A percentile compares a stretch with the other conserved stretches of the same genome.
Evolutionary conservation across 2,113 vertebrate genomes (phyloP).

Genomic region (Vidua chalybeata): DNA sequence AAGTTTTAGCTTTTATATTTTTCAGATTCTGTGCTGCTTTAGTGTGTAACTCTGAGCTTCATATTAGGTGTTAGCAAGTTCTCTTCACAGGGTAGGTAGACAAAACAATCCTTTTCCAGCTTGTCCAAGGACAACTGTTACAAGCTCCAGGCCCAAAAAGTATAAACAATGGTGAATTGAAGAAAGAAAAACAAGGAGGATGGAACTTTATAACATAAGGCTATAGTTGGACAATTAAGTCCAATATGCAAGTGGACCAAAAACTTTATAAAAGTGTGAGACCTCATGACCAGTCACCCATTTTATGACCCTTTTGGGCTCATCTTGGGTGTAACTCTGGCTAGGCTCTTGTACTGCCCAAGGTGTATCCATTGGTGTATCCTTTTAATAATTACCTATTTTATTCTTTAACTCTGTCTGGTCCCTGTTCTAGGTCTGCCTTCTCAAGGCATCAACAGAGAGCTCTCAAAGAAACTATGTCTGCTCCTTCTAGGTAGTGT

Average conservation of each 20-base stretch:
- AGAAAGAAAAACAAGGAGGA: not conserved
- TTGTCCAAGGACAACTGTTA: too few relatives aligned
- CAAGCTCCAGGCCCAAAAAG: not conserved
- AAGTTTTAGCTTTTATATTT: too few relatives aligned
- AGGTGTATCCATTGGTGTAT: too few relatives aligned
- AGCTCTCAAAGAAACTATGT: not conserved
- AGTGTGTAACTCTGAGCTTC: not conserved
- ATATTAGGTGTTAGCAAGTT: not conserved
- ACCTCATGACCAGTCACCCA: rapidly evolving
- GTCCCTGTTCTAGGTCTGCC: not conserved
- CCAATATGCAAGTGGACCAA: too few relatives aligned
- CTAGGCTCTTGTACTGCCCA: not conserved
- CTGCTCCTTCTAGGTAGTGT: not conserved
- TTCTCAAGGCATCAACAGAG: not conserved
- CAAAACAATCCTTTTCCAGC: too few relatives aligned
- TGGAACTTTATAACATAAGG: not conserved
- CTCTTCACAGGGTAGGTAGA: not conserved
- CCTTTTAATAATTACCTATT: not conserved
- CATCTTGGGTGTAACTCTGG: not conserved
- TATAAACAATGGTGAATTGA: not conserved
- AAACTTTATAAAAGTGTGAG: not conserved
- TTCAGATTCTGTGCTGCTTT: not conserved
- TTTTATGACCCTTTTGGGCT: not conserved
- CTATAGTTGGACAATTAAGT: too few relatives aligned
- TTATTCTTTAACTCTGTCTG: not conserved